Evolutionary conservation across 2,888 invertebrate genomes (phyloP).

Genomic region (Steinernema scapterisci): DNA sequence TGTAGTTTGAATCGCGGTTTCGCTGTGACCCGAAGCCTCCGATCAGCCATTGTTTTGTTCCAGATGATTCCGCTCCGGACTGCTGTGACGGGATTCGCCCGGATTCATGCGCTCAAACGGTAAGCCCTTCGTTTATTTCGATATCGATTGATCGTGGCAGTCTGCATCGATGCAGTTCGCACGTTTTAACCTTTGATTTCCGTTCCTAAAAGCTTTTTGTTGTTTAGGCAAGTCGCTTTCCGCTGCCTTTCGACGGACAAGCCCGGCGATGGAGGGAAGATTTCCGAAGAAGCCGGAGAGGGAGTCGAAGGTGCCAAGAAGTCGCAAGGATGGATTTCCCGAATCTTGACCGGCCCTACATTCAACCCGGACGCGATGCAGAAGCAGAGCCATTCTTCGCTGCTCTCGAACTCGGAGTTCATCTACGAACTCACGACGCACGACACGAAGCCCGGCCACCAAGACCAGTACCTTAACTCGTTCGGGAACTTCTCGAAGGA

Average conservation of each 20-base stretch:
- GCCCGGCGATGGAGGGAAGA: constrained; percentile 31
- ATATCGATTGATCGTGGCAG: background rate
- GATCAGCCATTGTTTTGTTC: background rate
- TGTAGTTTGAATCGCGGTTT: background rate
- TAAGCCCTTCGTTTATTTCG: background rate
- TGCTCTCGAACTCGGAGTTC: constrained; percentile 92
- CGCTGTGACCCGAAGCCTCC: no score
- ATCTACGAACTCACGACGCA: constrained; percentile 82
- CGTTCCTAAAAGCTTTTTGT: background rate
- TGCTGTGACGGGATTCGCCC: background rate
- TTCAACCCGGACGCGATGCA: constrained; percentile 52
- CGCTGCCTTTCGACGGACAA: constrained; percentile 30
- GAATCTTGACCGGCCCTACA: constrained; percentile 58
- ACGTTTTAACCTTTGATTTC: background rate
- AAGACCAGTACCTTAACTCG: constrained; percentile 55
- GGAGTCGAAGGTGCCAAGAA: constrained; percentile 29
- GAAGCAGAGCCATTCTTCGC: constrained; percentile 79
- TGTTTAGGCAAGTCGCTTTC: background rate
- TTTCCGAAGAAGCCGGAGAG: background rate
- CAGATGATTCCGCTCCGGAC: constrained; percentile 13
- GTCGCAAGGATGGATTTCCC: constrained; percentile 63
- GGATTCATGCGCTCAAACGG: background rate
- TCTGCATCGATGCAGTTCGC: background rate
- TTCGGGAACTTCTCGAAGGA: constrained; percentile 59
- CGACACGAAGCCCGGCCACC: constrained; percentile 60